Base-by-base conservation (phyloP, 23 tunicate genomes). In the Aplidium turbinatum region DNA sequence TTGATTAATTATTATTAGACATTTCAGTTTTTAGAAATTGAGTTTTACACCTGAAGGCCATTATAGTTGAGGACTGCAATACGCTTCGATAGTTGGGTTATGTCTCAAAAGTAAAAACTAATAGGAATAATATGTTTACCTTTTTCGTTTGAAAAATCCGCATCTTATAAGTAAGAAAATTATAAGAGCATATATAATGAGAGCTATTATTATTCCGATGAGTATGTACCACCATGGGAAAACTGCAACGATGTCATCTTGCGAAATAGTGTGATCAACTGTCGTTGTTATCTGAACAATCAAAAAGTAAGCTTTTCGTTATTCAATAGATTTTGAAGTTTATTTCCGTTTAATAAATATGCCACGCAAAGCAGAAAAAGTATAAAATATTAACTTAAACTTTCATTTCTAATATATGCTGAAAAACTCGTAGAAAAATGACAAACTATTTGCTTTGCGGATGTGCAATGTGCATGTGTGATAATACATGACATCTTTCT, bases 191-290 rank as follows among this genome's bases (percentile, higher is more conserved):
- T 86, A 86, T 36, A 79, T 35, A 31, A 86, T 62, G 60, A 86
- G 85, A 7, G 76, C 72, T 11, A 79, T 23, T 21, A 86, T 63
- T 4, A 86, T 63, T 29, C 72, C 93, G 68, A 86, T 86, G 3
- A 86, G 68, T 28, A 86, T 86, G 40, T 71, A 86, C 93, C 93
- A 86, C 93, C 93, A 86, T 6, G 93, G 93, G 45, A 86, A 86
- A 16, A 47, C 45, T 2, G 76, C 33, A 20, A 27, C 30, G 4
- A 16, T 69, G 6, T 64, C 80, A 0, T 58, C 73, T 52, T 72
- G 21, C 22, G 73, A 65, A 35, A 58, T 45, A 9, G 77, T 85
- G 33, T 86, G 93, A 39, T 86, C 93, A 27, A 86, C 85, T 7
- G 82, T 75, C 28, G 85, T 86, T 26, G 38, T 46, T 13, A 79